Conservation (phyloP, 1,140 invertebrate genomes). For the Tribolium madens region DNA sequence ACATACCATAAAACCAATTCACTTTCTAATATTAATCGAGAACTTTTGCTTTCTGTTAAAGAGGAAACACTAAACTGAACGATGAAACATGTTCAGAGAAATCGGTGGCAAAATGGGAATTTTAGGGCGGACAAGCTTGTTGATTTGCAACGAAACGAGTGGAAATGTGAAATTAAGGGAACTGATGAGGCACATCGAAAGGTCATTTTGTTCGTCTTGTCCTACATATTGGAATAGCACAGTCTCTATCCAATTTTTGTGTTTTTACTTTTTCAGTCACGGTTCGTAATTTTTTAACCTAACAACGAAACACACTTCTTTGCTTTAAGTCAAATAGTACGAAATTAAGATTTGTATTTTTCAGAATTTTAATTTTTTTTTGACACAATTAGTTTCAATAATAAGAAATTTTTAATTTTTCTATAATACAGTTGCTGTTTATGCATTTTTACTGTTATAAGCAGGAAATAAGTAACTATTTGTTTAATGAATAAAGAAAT, state of each 20-base stretch:
- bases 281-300: too few species aligned
- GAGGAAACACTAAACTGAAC: neutral
- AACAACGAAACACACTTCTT: too few species aligned
- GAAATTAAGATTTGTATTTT: too few species aligned
- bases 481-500: too few species aligned
- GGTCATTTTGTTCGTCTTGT: constrained; percentile 1
- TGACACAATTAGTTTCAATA: neutral
- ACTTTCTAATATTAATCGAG: neutral
- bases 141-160: constrained; percentile 21
- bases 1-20: neutral
- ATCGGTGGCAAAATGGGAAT: constrained; percentile 6
- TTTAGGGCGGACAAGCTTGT: constrained; percentile 18
- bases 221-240: neutral
- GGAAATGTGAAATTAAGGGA: constrained; percentile 18
- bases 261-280: neutral
- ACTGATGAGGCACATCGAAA: neutral
- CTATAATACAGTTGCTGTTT: too few species aligned
- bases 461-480: too few species aligned
- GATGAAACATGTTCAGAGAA: neutral
- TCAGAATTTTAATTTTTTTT: too few species aligned
- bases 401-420: too few species aligned
- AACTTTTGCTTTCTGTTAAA: neutral
- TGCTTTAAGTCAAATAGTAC: too few species aligned
- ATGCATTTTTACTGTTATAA: too few species aligned
- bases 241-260: neutral